A percentile compares a stretch with the other conserved stretches of the same genome.
Conservation (phyloP, 2,888 invertebrate genomes). For the Athripsodes cinereus region DNA sequence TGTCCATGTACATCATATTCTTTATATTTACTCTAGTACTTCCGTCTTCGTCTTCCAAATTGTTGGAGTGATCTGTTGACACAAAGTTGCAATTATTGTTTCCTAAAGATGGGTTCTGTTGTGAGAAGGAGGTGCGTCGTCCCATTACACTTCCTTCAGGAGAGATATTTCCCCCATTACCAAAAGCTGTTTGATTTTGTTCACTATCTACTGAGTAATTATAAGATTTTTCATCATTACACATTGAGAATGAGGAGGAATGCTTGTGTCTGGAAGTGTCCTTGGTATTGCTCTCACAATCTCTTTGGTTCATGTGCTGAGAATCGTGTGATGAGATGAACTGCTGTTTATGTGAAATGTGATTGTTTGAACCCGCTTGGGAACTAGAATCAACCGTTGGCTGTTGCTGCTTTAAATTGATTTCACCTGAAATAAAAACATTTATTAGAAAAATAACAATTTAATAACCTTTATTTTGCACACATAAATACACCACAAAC, state of each 20-base stretch:
- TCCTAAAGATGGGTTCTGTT: slow-evolving; percentile 16
- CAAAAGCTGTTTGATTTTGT: slow-evolving; percentile 31
- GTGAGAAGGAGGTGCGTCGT: slow-evolving; percentile 1
- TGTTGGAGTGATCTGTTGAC: slow-evolving; percentile 25
- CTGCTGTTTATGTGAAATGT: background rate
- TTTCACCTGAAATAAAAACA: background rate
- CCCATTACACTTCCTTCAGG: slow-evolving; percentile 7
- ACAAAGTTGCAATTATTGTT: slow-evolving; percentile 20
- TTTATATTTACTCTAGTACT: background rate
- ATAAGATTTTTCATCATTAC: slow-evolving; percentile 29
- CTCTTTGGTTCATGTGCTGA: slow-evolving; percentile 34
- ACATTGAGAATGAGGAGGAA: slow-evolving; percentile 39
- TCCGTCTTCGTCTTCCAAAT: slow-evolving; percentile 26
- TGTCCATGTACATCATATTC: background rate
- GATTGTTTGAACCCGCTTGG: background rate
- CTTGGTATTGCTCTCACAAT: slow-evolving; percentile 36
- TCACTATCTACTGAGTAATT: slow-evolving; percentile 10
- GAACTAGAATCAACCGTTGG: background rate
- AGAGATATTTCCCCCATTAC: slow-evolving; percentile 32
- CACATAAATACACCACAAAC: too few relatives aligned
- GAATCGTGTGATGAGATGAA: background rate
- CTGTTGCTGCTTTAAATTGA: background rate
- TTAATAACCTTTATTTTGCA: too few relatives aligned
- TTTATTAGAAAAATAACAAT: too few relatives aligned
- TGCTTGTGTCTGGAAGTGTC: slow-evolving; percentile 35